These are phyloP conservation scores for Drosophila parabipectinata DNA, from an alignment of 1,140 invertebrate species.

Conservation along the genomic window DNA sequence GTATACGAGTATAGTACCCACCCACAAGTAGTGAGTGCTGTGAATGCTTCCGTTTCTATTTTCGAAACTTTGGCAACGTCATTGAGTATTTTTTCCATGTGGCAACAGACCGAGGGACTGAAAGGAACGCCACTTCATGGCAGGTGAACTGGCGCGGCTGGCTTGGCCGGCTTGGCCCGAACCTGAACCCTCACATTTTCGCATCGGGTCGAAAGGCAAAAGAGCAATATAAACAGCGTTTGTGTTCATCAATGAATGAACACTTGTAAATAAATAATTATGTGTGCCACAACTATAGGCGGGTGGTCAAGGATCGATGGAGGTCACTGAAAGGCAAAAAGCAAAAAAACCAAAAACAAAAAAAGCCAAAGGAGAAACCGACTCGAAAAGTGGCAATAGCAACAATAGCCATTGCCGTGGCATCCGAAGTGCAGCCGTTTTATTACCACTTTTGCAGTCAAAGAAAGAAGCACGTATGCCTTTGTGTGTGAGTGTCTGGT, in stretches of 20 bases:
- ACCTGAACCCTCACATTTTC: conserved; percentile 51
- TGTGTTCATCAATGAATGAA: conserved; percentile 57
- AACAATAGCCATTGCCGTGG: conserved; percentile 12
- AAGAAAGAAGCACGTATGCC: conserved; percentile 1
- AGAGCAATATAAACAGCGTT: conserved; percentile 49
- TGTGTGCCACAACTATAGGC: conserved; percentile 60
- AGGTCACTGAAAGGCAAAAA: conserved; percentile 13
- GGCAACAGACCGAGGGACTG: conserved; percentile 23
- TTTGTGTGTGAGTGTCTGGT: background rate
- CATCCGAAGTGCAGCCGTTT: conserved; percentile 44
- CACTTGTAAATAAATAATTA: conserved; percentile 77
- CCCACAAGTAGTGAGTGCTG: background rate
- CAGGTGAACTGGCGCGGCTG: conserved; percentile 1
- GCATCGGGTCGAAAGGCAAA: conserved; percentile 36
- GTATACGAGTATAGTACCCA: background rate
- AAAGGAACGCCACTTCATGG: conserved; percentile 8
- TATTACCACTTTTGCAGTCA: conserved; percentile 42
- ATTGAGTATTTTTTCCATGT: conserved; percentile 46
- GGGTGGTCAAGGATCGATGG: conserved; percentile 29
- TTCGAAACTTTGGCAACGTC: conserved; percentile 32
- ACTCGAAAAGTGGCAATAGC: background rate
- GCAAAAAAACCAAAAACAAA: conserved; percentile 1
- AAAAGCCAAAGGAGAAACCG: conserved; percentile 5
- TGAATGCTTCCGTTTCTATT: conserved; percentile 20
- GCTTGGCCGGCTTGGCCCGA: background rate